phyloP scores from a whole-genome alignment of 1,140 invertebrate species.

The Atta cephalotes region DNA sequence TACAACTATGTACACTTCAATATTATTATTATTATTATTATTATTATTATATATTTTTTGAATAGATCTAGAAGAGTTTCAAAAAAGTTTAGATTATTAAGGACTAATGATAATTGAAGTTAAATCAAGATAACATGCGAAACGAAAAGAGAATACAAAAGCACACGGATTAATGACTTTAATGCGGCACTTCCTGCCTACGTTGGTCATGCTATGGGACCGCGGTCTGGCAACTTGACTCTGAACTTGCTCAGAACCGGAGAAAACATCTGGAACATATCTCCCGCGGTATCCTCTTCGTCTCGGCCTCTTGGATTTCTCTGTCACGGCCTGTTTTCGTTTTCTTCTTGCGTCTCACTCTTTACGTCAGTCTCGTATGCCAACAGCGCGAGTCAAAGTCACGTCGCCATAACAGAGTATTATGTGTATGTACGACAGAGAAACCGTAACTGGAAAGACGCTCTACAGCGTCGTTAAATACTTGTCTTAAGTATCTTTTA shows the following conservation, averaged over 20 bases:
- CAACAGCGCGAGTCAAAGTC: conserved; percentile 20
- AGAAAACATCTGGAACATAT: conserved; percentile 84
- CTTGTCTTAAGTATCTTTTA: too few relatives aligned
- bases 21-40: too few relatives aligned
- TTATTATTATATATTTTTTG: background rate
- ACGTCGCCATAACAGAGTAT: conserved; percentile 12
- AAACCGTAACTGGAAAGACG: background rate
- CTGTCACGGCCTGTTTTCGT: conserved; percentile 49
- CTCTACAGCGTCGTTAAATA: background rate
- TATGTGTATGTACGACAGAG: background rate
- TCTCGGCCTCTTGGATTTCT: conserved; percentile 33
- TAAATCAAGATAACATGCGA: conserved; percentile 30
- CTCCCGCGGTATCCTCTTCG: conserved; percentile 67
- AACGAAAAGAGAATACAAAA: conserved; percentile 66
- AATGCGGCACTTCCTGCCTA: conserved; percentile 80
- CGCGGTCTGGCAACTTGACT: conserved; percentile 77
- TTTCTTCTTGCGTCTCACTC: conserved; percentile 54
- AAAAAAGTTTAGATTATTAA: conserved; percentile 5
- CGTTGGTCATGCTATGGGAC: conserved; percentile 51
- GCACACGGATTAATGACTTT: conserved; percentile 84
- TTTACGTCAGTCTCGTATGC: conserved; percentile 19
- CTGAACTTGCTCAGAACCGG: conserved; percentile 79
- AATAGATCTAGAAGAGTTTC: background rate
- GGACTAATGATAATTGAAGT: background rate
- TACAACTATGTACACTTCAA: too few relatives aligned